Evolutionary conservation across 1,140 invertebrate genomes (phyloP).

Genomic region (Sycophila sp.): DNA sequence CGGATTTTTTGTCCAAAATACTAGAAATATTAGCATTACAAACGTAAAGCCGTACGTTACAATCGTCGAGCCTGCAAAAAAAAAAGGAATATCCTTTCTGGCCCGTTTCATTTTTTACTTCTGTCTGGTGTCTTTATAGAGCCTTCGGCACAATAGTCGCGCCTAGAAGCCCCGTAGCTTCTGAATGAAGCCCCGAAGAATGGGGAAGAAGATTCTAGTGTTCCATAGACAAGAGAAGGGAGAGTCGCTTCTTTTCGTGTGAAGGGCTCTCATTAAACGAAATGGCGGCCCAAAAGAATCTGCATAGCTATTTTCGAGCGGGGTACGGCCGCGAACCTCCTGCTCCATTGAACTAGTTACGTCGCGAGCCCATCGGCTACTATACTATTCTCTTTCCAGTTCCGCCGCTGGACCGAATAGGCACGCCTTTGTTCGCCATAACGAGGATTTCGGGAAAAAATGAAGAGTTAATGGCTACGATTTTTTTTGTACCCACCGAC

Average conservation of each 20-base stretch:
- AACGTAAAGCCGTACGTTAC: too few relatives aligned
- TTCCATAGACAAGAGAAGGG: constrained; percentile 26
- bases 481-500: too few relatives aligned
- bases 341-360: background rate
- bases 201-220: constrained; percentile 24
- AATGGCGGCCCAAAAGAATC: background rate
- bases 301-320: background rate
- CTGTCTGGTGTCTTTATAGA: background rate
- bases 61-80: too few relatives aligned
- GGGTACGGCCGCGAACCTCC: background rate
- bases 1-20: background rate
- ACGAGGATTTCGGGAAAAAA: too few relatives aligned
- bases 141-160: background rate
- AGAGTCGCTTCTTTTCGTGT: background rate
- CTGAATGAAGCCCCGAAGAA: constrained; percentile 10
- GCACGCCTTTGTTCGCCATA: too few relatives aligned
- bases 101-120: constrained; percentile 8
- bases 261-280: constrained; percentile 24
- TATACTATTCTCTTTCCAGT: too few relatives aligned
- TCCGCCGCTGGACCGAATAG: too few relatives aligned
- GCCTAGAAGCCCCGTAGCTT: background rate
- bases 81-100: too few relatives aligned
- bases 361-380: background rate
- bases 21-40: too few relatives aligned
- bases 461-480: too few relatives aligned